Evolutionary conservation across 2,888 invertebrate genomes (phyloP).

Genomic region (Idaea biselata): DNA sequence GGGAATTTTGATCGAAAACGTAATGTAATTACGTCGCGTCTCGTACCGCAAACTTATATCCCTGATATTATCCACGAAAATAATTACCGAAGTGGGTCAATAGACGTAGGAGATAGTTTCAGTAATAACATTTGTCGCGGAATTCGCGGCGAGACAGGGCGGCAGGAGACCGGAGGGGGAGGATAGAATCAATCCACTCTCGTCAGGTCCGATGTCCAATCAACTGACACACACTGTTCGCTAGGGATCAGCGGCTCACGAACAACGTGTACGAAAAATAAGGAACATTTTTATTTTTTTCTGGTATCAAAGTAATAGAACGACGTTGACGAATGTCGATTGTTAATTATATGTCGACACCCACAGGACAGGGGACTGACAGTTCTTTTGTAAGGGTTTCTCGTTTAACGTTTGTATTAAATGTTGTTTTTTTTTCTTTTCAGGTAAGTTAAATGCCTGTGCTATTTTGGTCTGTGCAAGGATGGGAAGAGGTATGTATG

Average conservation of each 20-base stretch:
- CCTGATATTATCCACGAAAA: conserved; percentile 38
- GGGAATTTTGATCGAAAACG: conserved; percentile 30
- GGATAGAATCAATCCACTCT: conserved; percentile 73
- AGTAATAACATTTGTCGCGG: conserved; percentile 69
- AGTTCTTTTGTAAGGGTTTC: not conserved
- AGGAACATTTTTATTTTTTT: conserved; percentile 33
- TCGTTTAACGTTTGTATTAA: not conserved
- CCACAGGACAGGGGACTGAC: conserved; percentile 33
- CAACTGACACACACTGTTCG: conserved; percentile 72
- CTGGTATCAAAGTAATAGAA: conserved; percentile 24
- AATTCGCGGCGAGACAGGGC: conserved; percentile 40
- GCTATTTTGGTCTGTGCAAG: not conserved
- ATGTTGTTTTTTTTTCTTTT: conserved; percentile 16
- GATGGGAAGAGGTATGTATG: not conserved
- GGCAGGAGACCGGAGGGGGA: conserved; percentile 25
- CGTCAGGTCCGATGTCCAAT: conserved; percentile 73
- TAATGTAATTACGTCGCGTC: conserved; percentile 27
- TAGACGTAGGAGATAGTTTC: conserved; percentile 61
- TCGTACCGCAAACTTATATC: conserved; percentile 32
- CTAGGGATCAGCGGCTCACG: conserved; percentile 59
- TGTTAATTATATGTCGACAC: conserved; percentile 39
- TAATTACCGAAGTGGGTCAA: conserved; percentile 56
- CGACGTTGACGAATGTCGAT: conserved; percentile 40
- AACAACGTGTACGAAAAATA: conserved; percentile 39
- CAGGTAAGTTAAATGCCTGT: conserved; percentile 19